phyloP scores from a whole-genome alignment of 2,113 vertebrate species.

The Atrichornis clamosus region DNA sequence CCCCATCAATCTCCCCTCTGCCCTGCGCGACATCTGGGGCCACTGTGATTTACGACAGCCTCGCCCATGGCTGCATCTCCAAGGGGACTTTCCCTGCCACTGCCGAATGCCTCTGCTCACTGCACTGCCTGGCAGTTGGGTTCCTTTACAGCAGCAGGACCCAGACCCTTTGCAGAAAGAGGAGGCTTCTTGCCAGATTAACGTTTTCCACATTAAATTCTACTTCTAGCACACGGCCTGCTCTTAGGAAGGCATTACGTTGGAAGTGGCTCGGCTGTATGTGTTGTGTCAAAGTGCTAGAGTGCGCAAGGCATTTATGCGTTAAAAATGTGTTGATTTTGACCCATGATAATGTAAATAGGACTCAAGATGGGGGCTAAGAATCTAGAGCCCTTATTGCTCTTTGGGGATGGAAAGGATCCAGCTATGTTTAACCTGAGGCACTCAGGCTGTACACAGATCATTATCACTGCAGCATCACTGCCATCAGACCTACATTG shows the following conservation, averaged over 20 bases:
- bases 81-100: neutral
- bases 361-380: neutral
- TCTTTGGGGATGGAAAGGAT: neutral
- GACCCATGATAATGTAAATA: neutral
- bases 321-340: neutral
- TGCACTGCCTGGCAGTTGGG: neutral
- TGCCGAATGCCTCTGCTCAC: neutral
- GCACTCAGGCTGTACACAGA: neutral
- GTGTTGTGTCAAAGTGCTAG: neutral
- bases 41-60: neutral
- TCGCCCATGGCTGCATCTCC: neutral
- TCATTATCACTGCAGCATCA: neutral
- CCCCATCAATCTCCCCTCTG: constrained; percentile 52
- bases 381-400: neutral
- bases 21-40: neutral
- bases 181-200: neutral
- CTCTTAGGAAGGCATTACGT: neutral
- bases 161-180: neutral
- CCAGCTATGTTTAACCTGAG: neutral
- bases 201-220: neutral
- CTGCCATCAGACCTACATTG: neutral
- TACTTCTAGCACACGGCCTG: neutral
- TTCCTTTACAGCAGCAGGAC: neutral
- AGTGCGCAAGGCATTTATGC: neutral
- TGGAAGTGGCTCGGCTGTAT: neutral